These are phyloP conservation scores for Cenopis cana DNA, from an alignment of 2,888 invertebrate species.

Conservation along the genomic window DNA sequence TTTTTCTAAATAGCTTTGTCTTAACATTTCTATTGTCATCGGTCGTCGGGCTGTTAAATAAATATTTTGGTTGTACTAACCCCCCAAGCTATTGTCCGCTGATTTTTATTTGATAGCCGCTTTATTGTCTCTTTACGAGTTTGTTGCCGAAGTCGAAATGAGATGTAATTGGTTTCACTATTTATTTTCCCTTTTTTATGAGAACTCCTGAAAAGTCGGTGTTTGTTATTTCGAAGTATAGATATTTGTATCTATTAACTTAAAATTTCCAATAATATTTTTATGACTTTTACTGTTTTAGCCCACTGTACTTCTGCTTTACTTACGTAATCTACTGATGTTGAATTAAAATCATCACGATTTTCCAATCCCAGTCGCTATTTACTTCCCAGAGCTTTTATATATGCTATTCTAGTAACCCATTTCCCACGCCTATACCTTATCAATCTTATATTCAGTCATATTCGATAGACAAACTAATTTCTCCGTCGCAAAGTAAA, in stretches of 20 bases:
- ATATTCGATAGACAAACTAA: not conserved
- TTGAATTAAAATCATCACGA: not conserved
- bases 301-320: no score
- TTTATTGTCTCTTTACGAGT: constrained; percentile 35
- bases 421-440: constrained; percentile 20
- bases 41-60: constrained; percentile 69
- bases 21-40: constrained; percentile 71
- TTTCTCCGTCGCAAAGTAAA: constrained; percentile 29
- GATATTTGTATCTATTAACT: not conserved
- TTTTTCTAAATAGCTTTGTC: constrained; percentile 77
- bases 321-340: not conserved
- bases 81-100: constrained; percentile 63
- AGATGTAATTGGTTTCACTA: constrained; percentile 29
- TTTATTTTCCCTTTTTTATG: constrained; percentile 7
- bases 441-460: constrained; percentile 6
- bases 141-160: constrained; percentile 22
- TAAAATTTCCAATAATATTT: no score
- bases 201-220: not conserved
- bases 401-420: not conserved
- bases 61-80: constrained; percentile 73
- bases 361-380: not conserved
- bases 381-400: not conserved
- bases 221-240: not conserved
- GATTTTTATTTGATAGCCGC: constrained; percentile 38
- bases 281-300: no score